These are phyloP conservation scores for Nilaparvata lugens DNA, from an alignment of 1,140 invertebrate genomes.

Conservation along the genomic window DNA sequence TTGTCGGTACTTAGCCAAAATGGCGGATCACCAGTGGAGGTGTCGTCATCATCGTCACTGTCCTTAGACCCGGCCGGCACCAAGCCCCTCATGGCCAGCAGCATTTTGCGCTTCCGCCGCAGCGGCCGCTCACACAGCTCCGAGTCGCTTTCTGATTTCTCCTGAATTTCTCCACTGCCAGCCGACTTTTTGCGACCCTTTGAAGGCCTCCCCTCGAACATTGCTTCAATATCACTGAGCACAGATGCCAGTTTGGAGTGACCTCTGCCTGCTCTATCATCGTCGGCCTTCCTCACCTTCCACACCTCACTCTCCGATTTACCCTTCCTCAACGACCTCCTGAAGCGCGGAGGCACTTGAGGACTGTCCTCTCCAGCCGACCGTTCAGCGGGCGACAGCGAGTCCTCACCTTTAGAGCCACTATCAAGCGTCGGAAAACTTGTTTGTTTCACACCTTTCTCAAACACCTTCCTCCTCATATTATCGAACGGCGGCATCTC, in stretches of 20 bases:
- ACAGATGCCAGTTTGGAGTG: not conserved
- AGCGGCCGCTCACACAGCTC: conserved; percentile 17
- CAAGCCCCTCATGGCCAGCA: conserved; percentile 19
- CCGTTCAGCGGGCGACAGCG: not conserved
- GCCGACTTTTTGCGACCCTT: not conserved
- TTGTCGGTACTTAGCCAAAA: conserved; percentile 27
- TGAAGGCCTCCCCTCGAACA: not conserved
- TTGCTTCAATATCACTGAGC: not conserved
- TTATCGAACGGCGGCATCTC: no score
- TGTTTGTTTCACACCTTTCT: no score
- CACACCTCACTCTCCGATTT: conserved; percentile 7
- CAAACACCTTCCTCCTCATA: no score
- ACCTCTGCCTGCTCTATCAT: not conserved
- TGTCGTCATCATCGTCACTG: conserved; percentile 21
- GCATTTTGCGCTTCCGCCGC: conserved; percentile 18
- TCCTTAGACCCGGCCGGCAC: conserved; percentile 15
- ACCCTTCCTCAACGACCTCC: conserved; percentile 8
- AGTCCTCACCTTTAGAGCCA: not conserved
- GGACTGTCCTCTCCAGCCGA: not conserved
- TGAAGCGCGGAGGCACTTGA: not conserved
- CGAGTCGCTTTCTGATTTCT: conserved; percentile 22
- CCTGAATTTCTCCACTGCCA: not conserved
- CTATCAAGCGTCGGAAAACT: no score
- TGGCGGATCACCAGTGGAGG: conserved; percentile 25
- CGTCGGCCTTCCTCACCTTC: not conserved